phyloP scores from a whole-genome alignment of 2,797 vertebrate genomes.

The Cossypha caffra region DNA sequence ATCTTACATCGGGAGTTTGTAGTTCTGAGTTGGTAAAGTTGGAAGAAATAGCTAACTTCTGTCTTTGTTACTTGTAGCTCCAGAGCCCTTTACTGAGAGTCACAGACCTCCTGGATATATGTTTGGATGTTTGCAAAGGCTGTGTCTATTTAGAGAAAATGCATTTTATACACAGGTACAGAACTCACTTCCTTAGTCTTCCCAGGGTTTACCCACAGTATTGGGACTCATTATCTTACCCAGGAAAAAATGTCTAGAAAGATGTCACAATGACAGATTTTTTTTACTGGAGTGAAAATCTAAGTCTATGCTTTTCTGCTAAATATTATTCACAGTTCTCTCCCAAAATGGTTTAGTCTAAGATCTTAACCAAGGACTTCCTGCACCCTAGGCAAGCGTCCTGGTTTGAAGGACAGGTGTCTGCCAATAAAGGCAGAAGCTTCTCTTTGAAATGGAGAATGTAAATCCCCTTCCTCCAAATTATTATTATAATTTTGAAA shows the following conservation, averaged over 20 bases:
- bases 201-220: not conserved
- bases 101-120: conserved; percentile 76
- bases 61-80: conserved; percentile 57
- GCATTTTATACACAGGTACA: conserved; percentile 83
- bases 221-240: not conserved
- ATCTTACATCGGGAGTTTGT: not conserved
- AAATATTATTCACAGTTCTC: not conserved
- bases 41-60: not conserved
- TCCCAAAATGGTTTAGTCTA: not conserved
- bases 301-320: not conserved
- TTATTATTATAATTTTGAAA: too few relatives aligned
- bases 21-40: not conserved
- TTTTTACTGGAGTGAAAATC: not conserved
- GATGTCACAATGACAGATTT: not conserved
- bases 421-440: too few relatives aligned
- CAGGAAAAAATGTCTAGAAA: not conserved
- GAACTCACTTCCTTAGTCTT: not conserved
- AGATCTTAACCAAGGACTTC: not conserved
- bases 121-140: conserved; percentile 78
- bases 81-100: conserved; percentile 64
- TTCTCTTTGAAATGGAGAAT: too few relatives aligned
- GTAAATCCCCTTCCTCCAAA: too few relatives aligned
- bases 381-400: not conserved
- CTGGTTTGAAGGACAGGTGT: too few relatives aligned
- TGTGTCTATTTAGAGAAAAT: conserved; percentile 81